These are phyloP conservation scores for Exephanes ischioxanthus DNA, from an alignment of 2,888 invertebrate species.

Conservation along the genomic window DNA sequence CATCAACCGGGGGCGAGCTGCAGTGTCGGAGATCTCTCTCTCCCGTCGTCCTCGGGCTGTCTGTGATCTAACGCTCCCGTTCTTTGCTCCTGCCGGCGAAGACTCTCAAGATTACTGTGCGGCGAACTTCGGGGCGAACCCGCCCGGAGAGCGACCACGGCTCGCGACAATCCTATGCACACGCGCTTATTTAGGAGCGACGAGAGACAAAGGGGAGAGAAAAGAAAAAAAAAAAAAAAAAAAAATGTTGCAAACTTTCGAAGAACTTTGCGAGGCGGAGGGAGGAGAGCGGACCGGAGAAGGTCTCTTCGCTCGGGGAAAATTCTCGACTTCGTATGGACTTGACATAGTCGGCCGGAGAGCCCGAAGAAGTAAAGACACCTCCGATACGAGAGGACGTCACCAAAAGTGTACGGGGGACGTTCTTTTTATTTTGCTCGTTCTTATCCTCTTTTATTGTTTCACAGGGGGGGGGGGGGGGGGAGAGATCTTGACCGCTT, in stretches of 20 bases:
- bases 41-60: not conserved
- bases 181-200: constrained; percentile 3
- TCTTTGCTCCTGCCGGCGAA: constrained; percentile 16
- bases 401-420: constrained; percentile 22
- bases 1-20: constrained; percentile 67
- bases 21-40: not conserved
- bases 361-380: constrained; percentile 17
- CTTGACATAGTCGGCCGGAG: constrained; percentile 36
- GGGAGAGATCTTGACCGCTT: not conserved
- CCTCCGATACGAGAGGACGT: constrained; percentile 6
- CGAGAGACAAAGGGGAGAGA: not conserved
- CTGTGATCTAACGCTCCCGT: not conserved
- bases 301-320: constrained; percentile 40
- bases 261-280: constrained; percentile 35
- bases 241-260: constrained; percentile 1
- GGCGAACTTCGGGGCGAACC: too few species aligned
- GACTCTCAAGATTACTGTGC: not conserved
- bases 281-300: not conserved
- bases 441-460: not conserved
- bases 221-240: too few species aligned
- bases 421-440: not conserved
- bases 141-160: too few species aligned
- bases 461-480: not conserved
- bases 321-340: constrained; percentile 41
- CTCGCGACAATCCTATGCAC: constrained; percentile 2